Percentiles rank a stretch among this genome's conserved stretches.
phyloP scores from a whole-genome alignment of 2,888 invertebrate species.

The Agriotes lineatus region DNA sequence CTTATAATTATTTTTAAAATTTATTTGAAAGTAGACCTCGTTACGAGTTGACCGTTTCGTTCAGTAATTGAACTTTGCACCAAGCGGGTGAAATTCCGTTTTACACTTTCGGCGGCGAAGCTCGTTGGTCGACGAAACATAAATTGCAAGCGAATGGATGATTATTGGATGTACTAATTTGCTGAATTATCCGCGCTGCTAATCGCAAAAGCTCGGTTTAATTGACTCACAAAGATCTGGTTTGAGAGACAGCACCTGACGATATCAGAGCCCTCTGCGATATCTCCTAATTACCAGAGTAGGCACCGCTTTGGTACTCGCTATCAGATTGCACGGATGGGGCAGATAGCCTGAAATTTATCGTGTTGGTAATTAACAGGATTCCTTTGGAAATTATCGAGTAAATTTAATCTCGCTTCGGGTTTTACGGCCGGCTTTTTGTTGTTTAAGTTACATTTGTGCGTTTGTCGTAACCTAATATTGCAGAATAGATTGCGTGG shows the following conservation, averaged over 20 bases:
- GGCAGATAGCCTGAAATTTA: slow-evolving; percentile 37
- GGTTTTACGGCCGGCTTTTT: background rate
- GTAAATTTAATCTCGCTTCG: slow-evolving; percentile 18
- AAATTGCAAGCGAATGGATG: background rate
- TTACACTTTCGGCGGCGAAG: too few relatives aligned
- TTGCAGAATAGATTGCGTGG: too few relatives aligned
- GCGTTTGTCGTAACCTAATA: too few relatives aligned
- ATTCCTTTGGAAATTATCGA: slow-evolving; percentile 36
- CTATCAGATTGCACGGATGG: slow-evolving; percentile 41
- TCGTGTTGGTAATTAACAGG: slow-evolving; percentile 42
- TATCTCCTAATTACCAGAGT: slow-evolving; percentile 44
- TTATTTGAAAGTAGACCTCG: too few relatives aligned
- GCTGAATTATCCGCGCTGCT: slow-evolving; percentile 36
- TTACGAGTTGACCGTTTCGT: too few relatives aligned
- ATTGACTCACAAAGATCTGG: slow-evolving; percentile 43
- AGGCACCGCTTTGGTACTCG: slow-evolving; percentile 35
- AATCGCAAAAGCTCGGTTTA: slow-evolving; percentile 39
- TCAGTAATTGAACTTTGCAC: too few relatives aligned
- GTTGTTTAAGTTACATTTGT: background rate
- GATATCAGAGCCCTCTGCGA: slow-evolving; percentile 39
- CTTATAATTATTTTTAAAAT: too few relatives aligned
- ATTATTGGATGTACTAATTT: slow-evolving; percentile 34
- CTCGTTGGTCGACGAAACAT: too few relatives aligned
- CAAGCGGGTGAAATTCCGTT: too few relatives aligned
- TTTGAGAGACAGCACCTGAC: slow-evolving; percentile 43